Conservation (phyloP, 2,888 invertebrate genomes). For the Mythimna impura region DNA sequence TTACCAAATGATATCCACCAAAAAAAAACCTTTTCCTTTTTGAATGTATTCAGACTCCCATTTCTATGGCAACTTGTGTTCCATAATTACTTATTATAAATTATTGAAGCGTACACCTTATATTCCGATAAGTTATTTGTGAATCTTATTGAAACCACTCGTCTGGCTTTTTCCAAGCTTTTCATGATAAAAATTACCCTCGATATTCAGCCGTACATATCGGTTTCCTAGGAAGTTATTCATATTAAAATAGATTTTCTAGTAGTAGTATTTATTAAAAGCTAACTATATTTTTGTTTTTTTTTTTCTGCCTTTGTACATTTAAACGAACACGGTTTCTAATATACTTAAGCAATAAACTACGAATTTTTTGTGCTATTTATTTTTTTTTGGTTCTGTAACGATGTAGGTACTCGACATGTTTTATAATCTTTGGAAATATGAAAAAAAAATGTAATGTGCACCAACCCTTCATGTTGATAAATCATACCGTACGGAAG, state of each 20-base stretch:
- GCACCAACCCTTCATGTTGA: neutral
- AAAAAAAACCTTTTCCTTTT: too few species aligned
- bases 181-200: neutral
- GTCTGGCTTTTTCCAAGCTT: neutral
- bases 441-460: neutral
- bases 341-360: neutral
- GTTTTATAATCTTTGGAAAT: neutral
- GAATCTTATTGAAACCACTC: neutral
- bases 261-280: too few species aligned
- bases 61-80: too few species aligned
- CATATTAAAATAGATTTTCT: too few species aligned
- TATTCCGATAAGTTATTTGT: neutral
- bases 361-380: neutral
- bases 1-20: too few species aligned
- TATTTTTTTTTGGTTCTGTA: neutral
- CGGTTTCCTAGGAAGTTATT: too few species aligned
- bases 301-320: neutral
- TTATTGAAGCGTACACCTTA: too few species aligned
- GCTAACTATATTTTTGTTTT: too few species aligned
- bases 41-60: too few species aligned
- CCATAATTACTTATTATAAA: too few species aligned
- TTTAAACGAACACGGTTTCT: neutral
- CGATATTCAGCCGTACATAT: neutral
- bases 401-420: neutral
- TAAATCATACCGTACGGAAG: neutral